Conservation (phyloP, 2,113 vertebrate genomes). For the Lipotes vexillifer region DNA sequence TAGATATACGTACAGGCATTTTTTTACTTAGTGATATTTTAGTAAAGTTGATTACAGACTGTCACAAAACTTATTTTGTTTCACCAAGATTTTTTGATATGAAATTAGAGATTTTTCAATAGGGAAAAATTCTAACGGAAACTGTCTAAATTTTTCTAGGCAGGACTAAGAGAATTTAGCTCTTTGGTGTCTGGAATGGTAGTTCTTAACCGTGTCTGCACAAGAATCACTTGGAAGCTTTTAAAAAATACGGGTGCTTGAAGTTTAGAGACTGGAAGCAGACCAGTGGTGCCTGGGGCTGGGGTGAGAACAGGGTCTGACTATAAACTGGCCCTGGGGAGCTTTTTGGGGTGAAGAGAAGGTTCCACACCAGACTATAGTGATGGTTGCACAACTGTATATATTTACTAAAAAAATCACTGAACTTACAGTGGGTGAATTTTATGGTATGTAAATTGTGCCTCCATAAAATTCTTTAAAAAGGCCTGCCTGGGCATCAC, state of each 20-base stretch:
- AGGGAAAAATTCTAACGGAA: background rate
- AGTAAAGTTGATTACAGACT: background rate
- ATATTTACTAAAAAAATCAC: background rate
- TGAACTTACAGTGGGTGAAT: background rate
- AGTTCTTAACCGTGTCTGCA: background rate
- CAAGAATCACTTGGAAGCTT: background rate
- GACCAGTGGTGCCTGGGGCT: background rate
- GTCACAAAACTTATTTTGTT: background rate
- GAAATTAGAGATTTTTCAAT: constrained; percentile 9
- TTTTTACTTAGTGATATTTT: background rate
- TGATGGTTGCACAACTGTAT: background rate
- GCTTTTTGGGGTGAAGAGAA: background rate
- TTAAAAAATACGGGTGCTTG: background rate
- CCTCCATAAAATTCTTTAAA: background rate
- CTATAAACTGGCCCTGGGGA: background rate
- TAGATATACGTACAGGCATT: background rate
- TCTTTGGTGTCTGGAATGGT: background rate
- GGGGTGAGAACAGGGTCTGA: background rate
- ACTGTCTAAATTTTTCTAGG: background rate
- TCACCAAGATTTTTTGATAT: background rate
- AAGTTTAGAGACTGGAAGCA: background rate
- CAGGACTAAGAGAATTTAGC: background rate
- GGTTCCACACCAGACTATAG: background rate
- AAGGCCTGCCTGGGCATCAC: background rate
- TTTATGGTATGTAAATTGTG: background rate